phyloP scores from a whole-genome alignment of 2,797 vertebrate genomes.

The Pipistrellus kuhlii region DNA sequence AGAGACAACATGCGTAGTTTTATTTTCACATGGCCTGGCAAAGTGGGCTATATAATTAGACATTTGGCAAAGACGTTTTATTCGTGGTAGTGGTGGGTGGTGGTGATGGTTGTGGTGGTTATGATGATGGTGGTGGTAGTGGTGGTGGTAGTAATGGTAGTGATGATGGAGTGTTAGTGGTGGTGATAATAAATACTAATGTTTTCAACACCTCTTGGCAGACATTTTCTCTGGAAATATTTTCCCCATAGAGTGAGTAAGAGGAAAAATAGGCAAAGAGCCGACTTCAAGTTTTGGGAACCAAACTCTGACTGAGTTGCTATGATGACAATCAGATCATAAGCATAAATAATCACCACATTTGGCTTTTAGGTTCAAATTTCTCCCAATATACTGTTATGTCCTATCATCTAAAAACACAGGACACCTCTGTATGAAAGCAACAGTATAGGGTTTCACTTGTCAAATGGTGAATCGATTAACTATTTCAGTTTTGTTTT shows the following conservation, averaged over 20 bases:
- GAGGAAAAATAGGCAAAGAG: neutral
- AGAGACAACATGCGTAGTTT: neutral
- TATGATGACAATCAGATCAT: neutral
- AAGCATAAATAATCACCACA: neutral
- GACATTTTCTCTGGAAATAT: neutral
- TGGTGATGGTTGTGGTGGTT: too few relatives aligned
- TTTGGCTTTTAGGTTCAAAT: neutral
- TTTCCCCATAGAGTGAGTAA: neutral
- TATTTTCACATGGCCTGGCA: neutral
- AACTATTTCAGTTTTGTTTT: neutral
- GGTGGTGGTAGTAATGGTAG: neutral
- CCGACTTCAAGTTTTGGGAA: neutral
- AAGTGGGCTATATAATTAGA: neutral
- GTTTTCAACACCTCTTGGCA: neutral
- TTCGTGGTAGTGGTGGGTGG: neutral
- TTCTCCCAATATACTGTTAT: neutral
- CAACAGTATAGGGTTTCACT: neutral
- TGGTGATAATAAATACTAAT: neutral
- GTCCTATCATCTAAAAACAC: neutral
- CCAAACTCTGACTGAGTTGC: neutral
- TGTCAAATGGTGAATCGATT: neutral
- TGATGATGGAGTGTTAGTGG: neutral
- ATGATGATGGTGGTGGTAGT: neutral
- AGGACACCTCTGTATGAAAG: fast-evolving
- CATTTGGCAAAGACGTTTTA: neutral